Conservation (phyloP, 2,888 invertebrate genomes). For the Strigamia maritima region DNA sequence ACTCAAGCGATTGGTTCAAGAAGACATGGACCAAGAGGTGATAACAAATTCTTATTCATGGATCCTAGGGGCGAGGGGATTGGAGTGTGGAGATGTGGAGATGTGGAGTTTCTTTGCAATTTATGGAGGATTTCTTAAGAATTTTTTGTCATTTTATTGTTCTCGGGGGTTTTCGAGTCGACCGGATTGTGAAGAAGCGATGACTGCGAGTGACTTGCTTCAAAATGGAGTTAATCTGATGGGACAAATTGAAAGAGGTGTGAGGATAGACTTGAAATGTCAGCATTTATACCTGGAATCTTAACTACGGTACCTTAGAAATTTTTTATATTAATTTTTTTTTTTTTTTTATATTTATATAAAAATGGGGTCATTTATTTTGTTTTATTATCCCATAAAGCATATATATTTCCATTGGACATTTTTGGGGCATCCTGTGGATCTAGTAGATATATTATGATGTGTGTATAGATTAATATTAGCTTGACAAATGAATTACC, state of each 20-base stretch:
- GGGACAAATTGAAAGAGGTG: slow-evolving; percentile 25
- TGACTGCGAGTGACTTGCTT: neutral
- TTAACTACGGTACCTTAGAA: neutral
- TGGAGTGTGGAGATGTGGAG: neutral
- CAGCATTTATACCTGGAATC: neutral
- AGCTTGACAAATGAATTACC: no score
- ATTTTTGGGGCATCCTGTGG: no score
- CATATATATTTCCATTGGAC: no score
- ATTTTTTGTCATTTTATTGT: slow-evolving; percentile 10
- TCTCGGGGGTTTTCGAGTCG: neutral
- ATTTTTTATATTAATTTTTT: no score
- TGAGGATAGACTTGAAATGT: slow-evolving; percentile 13
- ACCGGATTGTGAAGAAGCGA: neutral
- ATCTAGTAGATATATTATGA: no score
- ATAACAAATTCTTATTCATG: slow-evolving; percentile 27
- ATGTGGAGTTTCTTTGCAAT: neutral
- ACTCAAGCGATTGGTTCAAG: slow-evolving; percentile 11
- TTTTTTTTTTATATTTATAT: neutral
- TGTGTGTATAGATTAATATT: no score
- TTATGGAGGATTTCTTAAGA: slow-evolving; percentile 16
- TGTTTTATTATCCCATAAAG: no score
- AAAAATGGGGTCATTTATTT: no score
- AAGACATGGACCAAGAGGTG: slow-evolving; percentile 12
- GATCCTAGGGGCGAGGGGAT: neutral
- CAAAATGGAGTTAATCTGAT: slow-evolving; percentile 21